Evolutionary conservation across 2,113 vertebrate species (phyloP), one percentile per base, ranked within the genome.

Genomic region (Sylvicapra grimmia): DNA sequence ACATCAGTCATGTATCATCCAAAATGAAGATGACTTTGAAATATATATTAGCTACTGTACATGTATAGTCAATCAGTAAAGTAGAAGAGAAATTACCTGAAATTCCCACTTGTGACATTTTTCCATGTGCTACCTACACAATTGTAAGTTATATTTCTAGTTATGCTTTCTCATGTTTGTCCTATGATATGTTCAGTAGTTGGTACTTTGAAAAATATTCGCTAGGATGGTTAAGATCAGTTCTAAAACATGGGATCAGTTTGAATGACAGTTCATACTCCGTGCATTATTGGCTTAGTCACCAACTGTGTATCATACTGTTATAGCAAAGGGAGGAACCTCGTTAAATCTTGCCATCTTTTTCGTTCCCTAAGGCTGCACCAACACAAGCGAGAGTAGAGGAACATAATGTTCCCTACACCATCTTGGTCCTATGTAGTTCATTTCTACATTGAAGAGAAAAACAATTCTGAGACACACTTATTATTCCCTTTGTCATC

Each of bases 1-100:
- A 97, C 84, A 61, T 98, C 83, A 92, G 16, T 93, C 84, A 90
- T 63, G 29, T 79, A 59, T 87, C 59, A 21, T 93, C 92, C 63
- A 96, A 96, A 97, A 98, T 93, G 86, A n/a, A 90, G 93, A 97
- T 97, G 96, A 90, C 95, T 97, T 95, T 98, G 95, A 97, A 82
- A 93, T 93, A 68, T 96, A 97, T 94, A 89, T 97, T 97, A 97
- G 97, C 89, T 98, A 96, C 89, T 97, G 59, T 98, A 93, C 94
- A 94, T 98, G 97, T 97, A 94, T 97, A 97, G 88, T 95, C 80
- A 96, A 33, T 79, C 98, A 97, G 89, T 93, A 89, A 95, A 90
- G 89, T 94, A 94, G 93, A 96, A 86, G 51, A 96, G 65, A 97
- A 29, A 6, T 33, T 86, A 91, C 51, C 86, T 87, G 51, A 96